phyloP scores from a whole-genome alignment of 2,113 vertebrate genomes.

The Myrmecobius fasciatus region DNA sequence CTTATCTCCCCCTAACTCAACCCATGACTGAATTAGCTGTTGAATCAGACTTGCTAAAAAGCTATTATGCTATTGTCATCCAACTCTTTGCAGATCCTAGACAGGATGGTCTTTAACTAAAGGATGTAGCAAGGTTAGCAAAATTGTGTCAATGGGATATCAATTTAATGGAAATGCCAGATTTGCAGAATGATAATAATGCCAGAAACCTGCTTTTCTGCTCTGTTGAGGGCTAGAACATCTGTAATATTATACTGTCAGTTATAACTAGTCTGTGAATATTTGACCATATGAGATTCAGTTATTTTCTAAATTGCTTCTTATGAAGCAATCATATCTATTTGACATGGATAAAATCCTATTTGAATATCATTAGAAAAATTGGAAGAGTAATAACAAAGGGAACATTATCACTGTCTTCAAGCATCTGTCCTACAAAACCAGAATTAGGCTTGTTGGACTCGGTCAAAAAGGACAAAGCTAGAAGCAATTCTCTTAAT shows the following conservation, averaged over 20 bases:
- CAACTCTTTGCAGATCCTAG: not conserved
- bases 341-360: constrained; percentile 34
- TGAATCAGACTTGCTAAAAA: not conserved
- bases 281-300: not conserved
- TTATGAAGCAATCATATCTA: not conserved
- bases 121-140: not conserved
- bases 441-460: not conserved
- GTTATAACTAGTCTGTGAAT: not conserved
- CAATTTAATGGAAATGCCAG: not conserved
- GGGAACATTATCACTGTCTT: not conserved
- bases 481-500: not conserved
- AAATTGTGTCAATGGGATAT: not conserved
- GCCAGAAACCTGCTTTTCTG: not conserved
- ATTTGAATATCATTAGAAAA: not conserved
- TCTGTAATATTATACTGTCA: not conserved
- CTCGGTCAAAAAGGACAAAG: not conserved
- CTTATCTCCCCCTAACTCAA: not conserved
- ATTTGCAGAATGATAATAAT: not conserved
- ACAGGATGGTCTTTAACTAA: not conserved
- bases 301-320: constrained; percentile 16
- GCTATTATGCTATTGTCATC: not conserved
- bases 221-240: not conserved
- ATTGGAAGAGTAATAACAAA: not conserved
- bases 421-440: not conserved
- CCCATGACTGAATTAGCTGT: not conserved